Conservation (phyloP, 2,113 vertebrate genomes). For the Plotosus lineatus region DNA sequence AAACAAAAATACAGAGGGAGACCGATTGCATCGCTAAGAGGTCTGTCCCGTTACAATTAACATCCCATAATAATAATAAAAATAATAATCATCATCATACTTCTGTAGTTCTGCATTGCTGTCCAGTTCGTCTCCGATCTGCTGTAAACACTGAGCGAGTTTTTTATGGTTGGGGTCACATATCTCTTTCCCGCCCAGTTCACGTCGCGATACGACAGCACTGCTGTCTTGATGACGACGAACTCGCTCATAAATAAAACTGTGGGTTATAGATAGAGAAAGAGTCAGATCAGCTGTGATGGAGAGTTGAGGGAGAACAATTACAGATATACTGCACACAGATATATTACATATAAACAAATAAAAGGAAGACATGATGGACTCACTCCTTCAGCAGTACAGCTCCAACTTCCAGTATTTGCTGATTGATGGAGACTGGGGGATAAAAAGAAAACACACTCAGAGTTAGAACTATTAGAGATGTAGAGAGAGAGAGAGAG, state of each 20-base stretch:
- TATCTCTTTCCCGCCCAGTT: constrained; percentile 65
- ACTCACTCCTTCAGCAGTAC: constrained; percentile 72
- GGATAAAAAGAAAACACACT: constrained; percentile 37
- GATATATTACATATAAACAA: not conserved
- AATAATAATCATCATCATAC: constrained; percentile 59
- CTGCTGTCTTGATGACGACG: constrained; percentile 52
- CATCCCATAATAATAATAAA: not conserved
- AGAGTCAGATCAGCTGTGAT: not conserved
- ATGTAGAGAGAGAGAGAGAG: not conserved
- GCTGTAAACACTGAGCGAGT: constrained; percentile 80
- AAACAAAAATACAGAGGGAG: too few species aligned
- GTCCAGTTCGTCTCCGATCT: constrained; percentile 88
- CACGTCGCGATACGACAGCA: constrained; percentile 56
- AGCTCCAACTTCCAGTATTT: constrained; percentile 65
- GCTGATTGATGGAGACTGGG: constrained; percentile 60
- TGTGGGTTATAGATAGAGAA: constrained; percentile 32
- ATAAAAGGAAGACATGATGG: not conserved
- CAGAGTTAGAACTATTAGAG: not conserved
- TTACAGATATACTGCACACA: not conserved
- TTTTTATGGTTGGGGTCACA: constrained; percentile 76
- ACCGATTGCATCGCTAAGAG: too few species aligned
- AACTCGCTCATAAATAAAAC: constrained; percentile 73
- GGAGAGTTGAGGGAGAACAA: not conserved
- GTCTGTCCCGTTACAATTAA: too few species aligned
- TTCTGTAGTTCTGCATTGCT: constrained; percentile 79